Conservation (phyloP, 2,797 vertebrate species). For the Lagorchestes hirsutus region DNA sequence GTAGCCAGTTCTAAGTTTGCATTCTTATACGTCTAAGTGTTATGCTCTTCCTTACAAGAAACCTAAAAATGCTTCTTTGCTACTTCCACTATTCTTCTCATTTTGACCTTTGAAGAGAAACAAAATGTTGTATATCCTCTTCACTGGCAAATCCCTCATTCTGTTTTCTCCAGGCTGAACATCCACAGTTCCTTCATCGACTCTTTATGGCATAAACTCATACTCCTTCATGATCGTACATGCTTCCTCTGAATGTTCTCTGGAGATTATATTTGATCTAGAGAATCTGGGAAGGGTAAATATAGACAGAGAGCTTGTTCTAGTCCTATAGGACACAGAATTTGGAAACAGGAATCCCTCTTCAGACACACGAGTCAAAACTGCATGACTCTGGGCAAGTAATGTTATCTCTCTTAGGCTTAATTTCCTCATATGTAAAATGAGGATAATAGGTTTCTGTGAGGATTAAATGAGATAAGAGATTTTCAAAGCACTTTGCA, state of each 20-base stretch:
- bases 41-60: too few relatives aligned
- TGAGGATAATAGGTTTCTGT: not conserved
- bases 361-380: not conserved
- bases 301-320: not conserved
- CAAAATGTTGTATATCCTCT: not conserved
- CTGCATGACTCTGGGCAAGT: not conserved
- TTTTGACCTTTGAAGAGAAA: too few relatives aligned
- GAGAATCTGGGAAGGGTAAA: not conserved
- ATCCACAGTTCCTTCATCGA: not conserved
- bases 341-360: not conserved
- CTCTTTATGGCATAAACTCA: not conserved
- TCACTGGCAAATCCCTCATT: not conserved
- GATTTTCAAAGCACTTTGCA: not conserved
- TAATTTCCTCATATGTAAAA: not conserved
- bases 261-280: not conserved
- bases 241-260: not conserved
- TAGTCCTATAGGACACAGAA: not conserved
- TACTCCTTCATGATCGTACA: not conserved
- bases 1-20: too few relatives aligned
- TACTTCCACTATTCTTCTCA: too few relatives aligned
- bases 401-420: not conserved
- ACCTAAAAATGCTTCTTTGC: too few relatives aligned
- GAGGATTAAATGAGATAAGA: not conserved
- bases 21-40: too few relatives aligned
- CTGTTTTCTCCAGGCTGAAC: too few relatives aligned